Conservation (phyloP, 2,797 vertebrate species). For the Notoglanidium macrostoma region DNA sequence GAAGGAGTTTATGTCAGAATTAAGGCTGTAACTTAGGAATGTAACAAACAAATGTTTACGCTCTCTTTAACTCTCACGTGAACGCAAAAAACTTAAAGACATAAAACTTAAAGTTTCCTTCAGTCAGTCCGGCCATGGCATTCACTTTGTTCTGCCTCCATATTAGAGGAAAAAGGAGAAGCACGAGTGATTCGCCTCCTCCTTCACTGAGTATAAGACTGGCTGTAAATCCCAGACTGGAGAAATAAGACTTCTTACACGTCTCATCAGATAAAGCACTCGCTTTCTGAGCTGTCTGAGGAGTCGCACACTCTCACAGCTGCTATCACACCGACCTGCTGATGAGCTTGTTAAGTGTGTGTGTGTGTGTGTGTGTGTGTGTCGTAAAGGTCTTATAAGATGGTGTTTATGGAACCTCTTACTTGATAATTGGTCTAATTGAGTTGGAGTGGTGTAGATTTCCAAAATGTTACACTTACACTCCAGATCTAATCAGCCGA, state of each 20-base stretch:
- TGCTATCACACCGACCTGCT: conserved; percentile 27
- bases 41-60: neutral
- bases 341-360: conserved; percentile 31
- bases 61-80: too few species aligned
- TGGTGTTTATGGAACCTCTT: conserved; percentile 7
- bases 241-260: conserved; percentile 31
- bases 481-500: neutral
- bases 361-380: conserved; percentile 21
- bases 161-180: neutral
- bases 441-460: conserved; percentile 38
- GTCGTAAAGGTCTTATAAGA: neutral
- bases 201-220: neutral
- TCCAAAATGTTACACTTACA: conserved; percentile 11
- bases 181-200: neutral
- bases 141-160: neutral
- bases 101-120: neutral
- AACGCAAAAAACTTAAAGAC: too few species aligned
- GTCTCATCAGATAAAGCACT: conserved; percentile 36
- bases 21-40: neutral
- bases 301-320: conserved; percentile 18
- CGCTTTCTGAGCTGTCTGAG: neutral
- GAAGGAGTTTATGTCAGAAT: neutral
- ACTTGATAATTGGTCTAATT: conserved; percentile 25
- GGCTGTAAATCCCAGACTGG: neutral
- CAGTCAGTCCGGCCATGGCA: neutral